Percentiles rank a stretch among this genome's conserved stretches.
Conservation (phyloP, 1,140 invertebrate genomes). For the Pomacea maculata region DNA sequence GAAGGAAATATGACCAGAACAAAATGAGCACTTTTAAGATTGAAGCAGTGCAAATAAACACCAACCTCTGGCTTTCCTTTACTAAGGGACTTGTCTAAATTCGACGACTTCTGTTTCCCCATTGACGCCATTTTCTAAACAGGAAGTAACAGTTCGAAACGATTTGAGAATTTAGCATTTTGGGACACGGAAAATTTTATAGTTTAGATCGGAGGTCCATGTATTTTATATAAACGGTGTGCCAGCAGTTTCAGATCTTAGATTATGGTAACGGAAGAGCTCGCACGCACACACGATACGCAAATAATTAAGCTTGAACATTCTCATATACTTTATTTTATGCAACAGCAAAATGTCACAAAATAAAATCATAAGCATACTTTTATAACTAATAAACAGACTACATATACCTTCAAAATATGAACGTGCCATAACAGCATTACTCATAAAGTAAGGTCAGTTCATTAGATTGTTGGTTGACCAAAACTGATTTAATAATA, state of each 20-base stretch:
- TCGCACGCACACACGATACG: neutral
- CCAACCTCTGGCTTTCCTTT: slow-evolving; percentile 59
- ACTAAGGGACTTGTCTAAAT: slow-evolving; percentile 57
- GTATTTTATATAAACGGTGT: too few species aligned
- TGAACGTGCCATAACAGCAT: too few species aligned
- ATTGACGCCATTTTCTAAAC: slow-evolving; percentile 50
- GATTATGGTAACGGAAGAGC: neutral
- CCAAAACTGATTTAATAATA: too few species aligned
- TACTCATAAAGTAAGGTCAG: too few species aligned
- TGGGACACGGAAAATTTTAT: neutral
- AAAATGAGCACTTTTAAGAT: neutral
- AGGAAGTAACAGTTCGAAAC: neutral
- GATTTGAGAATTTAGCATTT: slow-evolving; percentile 4
- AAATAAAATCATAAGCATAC: too few species aligned
- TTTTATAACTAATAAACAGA: too few species aligned
- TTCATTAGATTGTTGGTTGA: too few species aligned
- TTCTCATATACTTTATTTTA: neutral
- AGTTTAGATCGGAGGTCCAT: too few species aligned
- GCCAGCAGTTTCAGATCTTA: too few species aligned
- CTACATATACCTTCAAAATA: too few species aligned
- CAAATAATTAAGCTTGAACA: neutral
- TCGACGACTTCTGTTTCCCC: slow-evolving; percentile 50
- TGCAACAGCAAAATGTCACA: too few species aligned
- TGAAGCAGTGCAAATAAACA: neutral
- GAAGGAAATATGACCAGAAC: neutral